Evolutionary conservation across 2,888 invertebrate genomes (phyloP).

Genomic region (Byasa hedistus): DNA sequence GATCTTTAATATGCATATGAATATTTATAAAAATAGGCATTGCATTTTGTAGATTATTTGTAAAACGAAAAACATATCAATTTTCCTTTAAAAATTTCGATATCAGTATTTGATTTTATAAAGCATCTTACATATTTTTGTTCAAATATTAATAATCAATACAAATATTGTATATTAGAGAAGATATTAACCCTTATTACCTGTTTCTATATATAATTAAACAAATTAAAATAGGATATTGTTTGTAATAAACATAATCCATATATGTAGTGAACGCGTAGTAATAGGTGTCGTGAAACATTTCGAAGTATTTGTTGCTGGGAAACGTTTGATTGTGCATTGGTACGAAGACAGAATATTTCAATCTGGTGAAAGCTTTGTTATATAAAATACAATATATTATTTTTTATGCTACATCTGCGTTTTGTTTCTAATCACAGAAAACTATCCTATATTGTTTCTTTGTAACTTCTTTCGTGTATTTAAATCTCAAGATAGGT

Average conservation of each 20-base stretch:
- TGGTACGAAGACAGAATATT: constrained; percentile 34
- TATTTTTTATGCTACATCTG: constrained; percentile 62
- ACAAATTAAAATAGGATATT: not conserved
- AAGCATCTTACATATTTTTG: not conserved
- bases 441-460: not conserved
- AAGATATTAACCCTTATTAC: not conserved
- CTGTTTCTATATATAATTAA: not conserved
- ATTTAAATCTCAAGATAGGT: not conserved
- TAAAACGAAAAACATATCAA: not conserved
- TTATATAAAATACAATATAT: constrained; percentile 68
- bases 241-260: not conserved
- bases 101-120: not conserved
- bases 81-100: not conserved
- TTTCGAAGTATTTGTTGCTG: constrained; percentile 32
- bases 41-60: not conserved
- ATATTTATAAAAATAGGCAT: not conserved
- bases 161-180: not conserved
- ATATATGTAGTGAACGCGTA: not conserved
- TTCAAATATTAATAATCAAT: not conserved
- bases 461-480: not conserved
- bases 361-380: constrained; percentile 60
- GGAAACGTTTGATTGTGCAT: constrained; percentile 3
- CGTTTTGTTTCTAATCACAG: constrained; percentile 36
- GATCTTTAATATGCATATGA: not conserved
- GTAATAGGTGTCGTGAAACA: constrained; percentile 17